phyloP scores from a whole-genome alignment of 2,888 invertebrate genomes.

The Rhamnusium bicolor region DNA sequence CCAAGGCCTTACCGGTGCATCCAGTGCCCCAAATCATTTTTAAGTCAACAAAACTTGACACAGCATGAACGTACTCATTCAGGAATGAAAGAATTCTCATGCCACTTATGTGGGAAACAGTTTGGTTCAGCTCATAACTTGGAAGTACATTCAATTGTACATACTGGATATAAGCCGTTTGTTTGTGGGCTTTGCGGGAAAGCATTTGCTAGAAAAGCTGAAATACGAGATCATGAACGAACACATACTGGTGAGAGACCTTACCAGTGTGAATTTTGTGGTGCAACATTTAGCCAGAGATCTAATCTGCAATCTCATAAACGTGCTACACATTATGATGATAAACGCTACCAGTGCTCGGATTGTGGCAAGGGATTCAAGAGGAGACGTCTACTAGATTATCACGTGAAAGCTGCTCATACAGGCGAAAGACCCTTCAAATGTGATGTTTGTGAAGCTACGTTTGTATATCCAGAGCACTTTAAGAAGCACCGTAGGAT shows the following conservation, averaged over 20 bases:
- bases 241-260: constrained; percentile 88
- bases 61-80: constrained; percentile 85
- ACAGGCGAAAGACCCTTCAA: constrained; percentile 85
- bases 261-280: constrained; percentile 85
- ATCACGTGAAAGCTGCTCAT: constrained; percentile 87
- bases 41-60: constrained; percentile 83
- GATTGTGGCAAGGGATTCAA: constrained; percentile 85
- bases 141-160: constrained; percentile 83
- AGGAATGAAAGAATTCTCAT: constrained; percentile 80
- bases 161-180: constrained; percentile 82
- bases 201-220: constrained; percentile 83
- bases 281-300: constrained; percentile 85
- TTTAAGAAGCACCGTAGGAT: constrained; percentile 86
- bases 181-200: constrained; percentile 82
- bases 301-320: constrained; percentile 88
- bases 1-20: constrained; percentile 81
- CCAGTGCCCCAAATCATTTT: constrained; percentile 81
- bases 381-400: constrained; percentile 81
- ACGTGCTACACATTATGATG: constrained; percentile 84
- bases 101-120: constrained; percentile 82
- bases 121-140: constrained; percentile 85
- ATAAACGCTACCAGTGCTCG: constrained; percentile 73
- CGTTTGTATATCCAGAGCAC: constrained; percentile 88
- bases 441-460: constrained; percentile 82
- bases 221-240: constrained; percentile 86